Conservation (phyloP, 2,113 vertebrate species). For the Artemisiospiza belli region DNA sequence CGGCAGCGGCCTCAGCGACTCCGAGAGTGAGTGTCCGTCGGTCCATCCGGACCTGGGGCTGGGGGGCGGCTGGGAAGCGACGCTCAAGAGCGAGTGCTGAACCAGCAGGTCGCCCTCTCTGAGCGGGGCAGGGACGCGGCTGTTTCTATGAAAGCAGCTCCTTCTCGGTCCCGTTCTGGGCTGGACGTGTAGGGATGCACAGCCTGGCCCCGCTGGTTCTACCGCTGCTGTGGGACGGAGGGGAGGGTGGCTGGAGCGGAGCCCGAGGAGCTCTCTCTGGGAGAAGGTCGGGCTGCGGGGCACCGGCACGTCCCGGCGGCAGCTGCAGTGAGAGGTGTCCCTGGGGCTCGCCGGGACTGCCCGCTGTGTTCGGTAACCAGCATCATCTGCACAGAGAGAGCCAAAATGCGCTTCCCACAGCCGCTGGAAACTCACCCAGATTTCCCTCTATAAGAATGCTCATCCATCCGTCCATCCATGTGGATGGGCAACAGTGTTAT, state of each 20-base stretch:
- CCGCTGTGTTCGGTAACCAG: neutral
- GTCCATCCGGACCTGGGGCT: neutral
- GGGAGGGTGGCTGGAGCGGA: neutral
- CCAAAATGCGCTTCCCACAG: neutral
- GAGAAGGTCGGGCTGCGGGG: neutral
- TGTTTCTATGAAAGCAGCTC: neutral
- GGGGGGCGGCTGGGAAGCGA: neutral
- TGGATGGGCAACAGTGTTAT: neutral
- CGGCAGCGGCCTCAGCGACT: slow-evolving; percentile 92
- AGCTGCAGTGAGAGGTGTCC: accelerated
- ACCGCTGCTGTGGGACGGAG: neutral
- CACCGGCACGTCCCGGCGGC: accelerated
- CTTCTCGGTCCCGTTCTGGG: accelerated
- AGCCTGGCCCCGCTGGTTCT: neutral
- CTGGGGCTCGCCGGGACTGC: accelerated
- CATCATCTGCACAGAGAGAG: neutral
- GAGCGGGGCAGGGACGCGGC: neutral
- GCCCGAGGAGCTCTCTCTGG: no score
- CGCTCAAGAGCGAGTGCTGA: neutral
- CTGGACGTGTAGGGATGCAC: neutral
- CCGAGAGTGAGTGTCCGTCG: slow-evolving; percentile 75
- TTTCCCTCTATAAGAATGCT: neutral
- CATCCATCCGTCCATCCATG: neutral
- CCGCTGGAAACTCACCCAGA: neutral
- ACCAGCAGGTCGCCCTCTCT: accelerated